Evolutionary conservation across 2,888 invertebrate genomes (phyloP), one percentile per base, ranked within the genome.

Genomic region (Hybos culiciformis): DNA sequence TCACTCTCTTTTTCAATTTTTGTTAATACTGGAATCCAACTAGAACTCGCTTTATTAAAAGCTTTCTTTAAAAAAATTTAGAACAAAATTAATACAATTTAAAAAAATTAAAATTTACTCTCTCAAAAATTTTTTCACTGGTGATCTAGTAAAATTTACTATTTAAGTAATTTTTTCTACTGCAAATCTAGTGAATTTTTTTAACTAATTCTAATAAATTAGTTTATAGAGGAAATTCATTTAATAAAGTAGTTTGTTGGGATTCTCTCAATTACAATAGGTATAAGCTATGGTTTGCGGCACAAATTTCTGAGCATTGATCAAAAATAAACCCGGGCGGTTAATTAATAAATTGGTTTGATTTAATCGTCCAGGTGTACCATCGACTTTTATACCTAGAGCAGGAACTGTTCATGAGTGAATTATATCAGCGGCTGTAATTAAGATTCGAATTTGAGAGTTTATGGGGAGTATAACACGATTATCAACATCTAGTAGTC

Each of bases 221-320:
- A n/a, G n/a, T n/a, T n/a, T 37, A 21, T 62, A 47, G 54, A 56
- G 51, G 53, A 50, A 63, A 75, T 67, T 74, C 73, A 75, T 59
- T 71, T 71, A 66, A 74, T 70, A 58, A 76, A 75, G 52, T 59
- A 67, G 56, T 68, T 69, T 54, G 68, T 61, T 47, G 67, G 63
- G 41, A 73, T 68, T 56, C 70, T 70, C 74, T 79, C 77, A 55
- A 78, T 62, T 46, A 73, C 70, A 72, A 83, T 81, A 24, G 81
- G 83, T 68, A 84, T 84, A 73, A 83, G 46, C 80, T 80, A 62
- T 84, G 82, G 61, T 84, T 83, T 42, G 77, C 74, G 1, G 83
- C 83, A 68, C 83, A 84, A 70, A 84, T 83, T 75, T 84, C 82
- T 53, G 82, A 83, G 61, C 83, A 84, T 74, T 83, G 81, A 0